phyloP scores from a whole-genome alignment of 2,888 invertebrate species.

The Glaucopsyche alexis region DNA sequence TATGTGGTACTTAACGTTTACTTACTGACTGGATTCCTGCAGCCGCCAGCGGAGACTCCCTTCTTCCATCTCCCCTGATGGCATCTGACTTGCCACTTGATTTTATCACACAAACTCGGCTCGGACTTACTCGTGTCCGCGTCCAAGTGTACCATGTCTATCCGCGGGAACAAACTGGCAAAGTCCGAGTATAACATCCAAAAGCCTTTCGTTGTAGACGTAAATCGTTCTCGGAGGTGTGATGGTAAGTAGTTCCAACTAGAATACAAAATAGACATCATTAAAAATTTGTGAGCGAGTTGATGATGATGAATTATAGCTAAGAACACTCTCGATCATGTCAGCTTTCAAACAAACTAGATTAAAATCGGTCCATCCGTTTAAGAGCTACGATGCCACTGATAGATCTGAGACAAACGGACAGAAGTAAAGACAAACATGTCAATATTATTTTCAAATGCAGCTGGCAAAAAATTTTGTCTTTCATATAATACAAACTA shows the following conservation, averaged over 20 bases:
- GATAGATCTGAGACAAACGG: not conserved
- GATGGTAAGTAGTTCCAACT: conserved; percentile 88
- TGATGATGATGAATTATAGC: too few relatives aligned
- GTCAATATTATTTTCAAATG: too few relatives aligned
- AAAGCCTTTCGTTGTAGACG: conserved; percentile 85
- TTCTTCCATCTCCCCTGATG: conserved; percentile 92
- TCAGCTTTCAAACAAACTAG: too few relatives aligned
- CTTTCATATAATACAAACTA: too few relatives aligned
- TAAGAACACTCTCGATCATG: too few relatives aligned
- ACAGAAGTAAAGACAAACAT: too few relatives aligned
- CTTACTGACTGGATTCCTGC: conserved; percentile 89
- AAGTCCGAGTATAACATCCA: conserved; percentile 93
- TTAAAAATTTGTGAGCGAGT: not conserved
- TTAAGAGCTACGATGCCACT: too few relatives aligned
- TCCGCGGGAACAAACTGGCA: conserved; percentile 87
- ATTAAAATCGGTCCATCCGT: too few relatives aligned
- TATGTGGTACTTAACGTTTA: conserved; percentile 37
- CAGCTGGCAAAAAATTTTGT: too few relatives aligned
- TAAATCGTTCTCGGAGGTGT: conserved; percentile 86
- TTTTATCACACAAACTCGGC: conserved; percentile 86
- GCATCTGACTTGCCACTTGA: conserved; percentile 92
- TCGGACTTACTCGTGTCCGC: conserved; percentile 93
- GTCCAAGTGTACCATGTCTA: conserved; percentile 93
- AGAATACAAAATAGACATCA: not conserved
- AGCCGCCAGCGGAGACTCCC: conserved; percentile 94